These are phyloP conservation scores for Chaetura pelagica DNA, from an alignment of 2,113 vertebrate genomes.

Conservation along the genomic window DNA sequence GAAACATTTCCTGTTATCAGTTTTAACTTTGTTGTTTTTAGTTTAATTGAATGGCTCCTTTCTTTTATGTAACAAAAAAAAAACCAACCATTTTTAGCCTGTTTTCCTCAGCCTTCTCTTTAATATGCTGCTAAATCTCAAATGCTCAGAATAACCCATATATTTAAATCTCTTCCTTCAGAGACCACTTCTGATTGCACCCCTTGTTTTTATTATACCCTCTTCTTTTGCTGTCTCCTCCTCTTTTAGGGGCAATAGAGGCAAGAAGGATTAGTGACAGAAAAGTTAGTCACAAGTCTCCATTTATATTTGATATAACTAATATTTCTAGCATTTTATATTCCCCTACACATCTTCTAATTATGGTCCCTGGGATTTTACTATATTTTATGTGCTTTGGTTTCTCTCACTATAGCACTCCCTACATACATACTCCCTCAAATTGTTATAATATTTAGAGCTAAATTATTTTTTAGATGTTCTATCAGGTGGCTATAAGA, in stretches of 20 bases:
- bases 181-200: neutral
- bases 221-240: neutral
- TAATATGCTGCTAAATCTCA: neutral
- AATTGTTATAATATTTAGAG: neutral
- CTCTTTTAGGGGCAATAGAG: neutral
- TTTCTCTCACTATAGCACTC: neutral
- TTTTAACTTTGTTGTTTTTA: neutral
- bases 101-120: neutral
- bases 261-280: neutral
- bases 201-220: neutral
- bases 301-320: neutral
- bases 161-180: neutral
- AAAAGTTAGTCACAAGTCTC: neutral
- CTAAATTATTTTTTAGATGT: neutral
- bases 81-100: neutral
- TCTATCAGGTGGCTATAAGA: neutral
- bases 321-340: neutral
- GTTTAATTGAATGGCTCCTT: neutral
- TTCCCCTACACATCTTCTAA: neutral
- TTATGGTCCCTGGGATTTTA: neutral
- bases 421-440: neutral
- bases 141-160: neutral
- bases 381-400: neutral
- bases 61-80: neutral
- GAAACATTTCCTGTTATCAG: constrained; percentile 26